A percentile compares a stretch with the other conserved stretches of the same genome.
These are phyloP conservation scores for Galago senegalensis DNA, from an alignment of 2,797 vertebrate species.

Conservation along the genomic window DNA sequence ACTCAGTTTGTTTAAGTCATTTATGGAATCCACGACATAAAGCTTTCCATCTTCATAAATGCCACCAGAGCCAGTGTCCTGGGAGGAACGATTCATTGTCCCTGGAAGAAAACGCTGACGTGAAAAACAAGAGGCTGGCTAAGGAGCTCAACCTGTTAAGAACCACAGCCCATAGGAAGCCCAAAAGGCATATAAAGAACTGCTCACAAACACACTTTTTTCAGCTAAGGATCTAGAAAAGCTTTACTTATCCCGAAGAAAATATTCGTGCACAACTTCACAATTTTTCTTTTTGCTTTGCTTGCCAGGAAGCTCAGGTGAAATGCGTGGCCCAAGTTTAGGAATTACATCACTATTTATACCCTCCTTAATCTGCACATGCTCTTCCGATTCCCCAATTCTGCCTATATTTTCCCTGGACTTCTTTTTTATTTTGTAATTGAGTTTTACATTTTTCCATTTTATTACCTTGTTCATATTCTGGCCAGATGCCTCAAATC, in stretches of 20 bases:
- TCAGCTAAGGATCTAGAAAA: not conserved
- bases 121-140: not conserved
- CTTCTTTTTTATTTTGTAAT: not conserved
- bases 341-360: fast-evolving
- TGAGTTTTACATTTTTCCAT: constrained; percentile 23
- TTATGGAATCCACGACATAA: constrained; percentile 91
- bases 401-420: not conserved
- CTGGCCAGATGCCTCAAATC: not conserved
- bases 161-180: not conserved
- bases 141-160: not conserved
- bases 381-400: not conserved
- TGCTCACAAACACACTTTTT: not conserved
- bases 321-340: not conserved
- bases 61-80: constrained; percentile 78
- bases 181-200: fast-evolving
- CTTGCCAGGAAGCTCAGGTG: not conserved
- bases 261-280: not conserved
- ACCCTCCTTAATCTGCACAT: no score
- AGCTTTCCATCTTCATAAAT: constrained; percentile 88
- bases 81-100: constrained; percentile 86
- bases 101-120: constrained; percentile 79
- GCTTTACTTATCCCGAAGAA: not conserved
- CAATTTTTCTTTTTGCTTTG: not conserved
- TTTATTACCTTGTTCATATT: not conserved
- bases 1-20: constrained; percentile 90